Evolutionary conservation across 2,888 invertebrate species (phyloP), one percentile per base, ranked within the genome.

Genomic region (Cephus sareptanus): DNA sequence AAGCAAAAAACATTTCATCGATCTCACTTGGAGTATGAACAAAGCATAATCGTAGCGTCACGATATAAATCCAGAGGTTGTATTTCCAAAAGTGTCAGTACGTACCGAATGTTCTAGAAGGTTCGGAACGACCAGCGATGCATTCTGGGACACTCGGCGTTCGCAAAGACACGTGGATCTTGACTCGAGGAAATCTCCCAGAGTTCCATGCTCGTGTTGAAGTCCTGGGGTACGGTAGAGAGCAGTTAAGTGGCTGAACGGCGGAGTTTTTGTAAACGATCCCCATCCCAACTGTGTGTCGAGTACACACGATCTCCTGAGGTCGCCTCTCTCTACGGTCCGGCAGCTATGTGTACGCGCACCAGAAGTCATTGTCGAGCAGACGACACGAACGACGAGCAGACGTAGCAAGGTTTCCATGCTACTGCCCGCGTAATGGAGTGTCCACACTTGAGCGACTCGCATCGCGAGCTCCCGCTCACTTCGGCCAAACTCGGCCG

Each of bases 391-490:
- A 56, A 56, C 23, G 56, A 23, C 56, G 23, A 56, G 56, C 56
- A 56, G 69, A 78, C 71, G 71, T 34, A 23, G 71, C 71, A 34
- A 80, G 68, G 80, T 68, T 77, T 56, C 56, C 56, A 56, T 56
- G 83, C 86, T 86, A 86, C 86, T 80, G 84, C 82, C 82, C 84
- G 86, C 85, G 86, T 86, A 86, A 86, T 87, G 86, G 87, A 87
- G 84, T 87, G 84, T 83, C 83, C 82, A 82, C 86, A 83, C 37
- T 76, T 80, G 71, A 31, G 71, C 71, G 71, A 34, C 34, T 71
- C 34, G 71, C 71, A 34, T 75, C 73, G 74, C 68, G 69, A 76
- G 80, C 74, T 76, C 9, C 56, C 56, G 56, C 56, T 56, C 56
- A 23, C 23, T 23, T 56, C 56, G 56, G 56, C 56, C 56, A 56